Conservation (phyloP, 2,888 invertebrate genomes). For the Augochlorella aurata region DNA sequence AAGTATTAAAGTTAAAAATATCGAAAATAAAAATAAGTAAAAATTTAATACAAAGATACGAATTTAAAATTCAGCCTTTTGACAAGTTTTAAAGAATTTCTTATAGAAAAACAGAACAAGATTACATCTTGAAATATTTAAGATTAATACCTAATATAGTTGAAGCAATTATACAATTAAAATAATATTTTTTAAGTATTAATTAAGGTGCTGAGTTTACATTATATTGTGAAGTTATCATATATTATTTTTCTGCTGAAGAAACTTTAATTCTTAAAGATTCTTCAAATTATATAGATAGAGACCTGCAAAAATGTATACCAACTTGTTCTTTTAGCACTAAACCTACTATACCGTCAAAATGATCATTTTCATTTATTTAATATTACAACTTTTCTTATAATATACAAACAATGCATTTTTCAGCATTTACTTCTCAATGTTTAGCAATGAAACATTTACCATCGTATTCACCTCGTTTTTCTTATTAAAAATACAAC, state of each 20-base stretch:
- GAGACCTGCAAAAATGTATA: background rate
- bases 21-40: background rate
- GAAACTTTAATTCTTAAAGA: background rate
- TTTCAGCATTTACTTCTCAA: no score
- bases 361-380: no score
- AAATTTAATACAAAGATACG: background rate
- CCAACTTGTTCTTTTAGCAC: background rate
- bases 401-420: no score
- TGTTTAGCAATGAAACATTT: no score
- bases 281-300: background rate
- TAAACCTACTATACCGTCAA: no score
- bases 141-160: background rate
- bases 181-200: background rate
- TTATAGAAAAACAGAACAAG: background rate
- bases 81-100: background rate
- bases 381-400: no score
- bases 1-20: background rate
- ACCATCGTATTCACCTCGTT: no score
- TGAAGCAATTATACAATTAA: background rate
- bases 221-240: background rate
- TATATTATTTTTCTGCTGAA: background rate
- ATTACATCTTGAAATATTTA: background rate
- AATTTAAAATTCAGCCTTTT: constrained; percentile 1
- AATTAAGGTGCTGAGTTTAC: background rate
- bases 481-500: no score